Percentiles rank a stretch among this genome's conserved stretches.
These are phyloP conservation scores for Mesochorus sp. DNA, from an alignment of 2,888 invertebrate genomes.

Conservation along the genomic window DNA sequence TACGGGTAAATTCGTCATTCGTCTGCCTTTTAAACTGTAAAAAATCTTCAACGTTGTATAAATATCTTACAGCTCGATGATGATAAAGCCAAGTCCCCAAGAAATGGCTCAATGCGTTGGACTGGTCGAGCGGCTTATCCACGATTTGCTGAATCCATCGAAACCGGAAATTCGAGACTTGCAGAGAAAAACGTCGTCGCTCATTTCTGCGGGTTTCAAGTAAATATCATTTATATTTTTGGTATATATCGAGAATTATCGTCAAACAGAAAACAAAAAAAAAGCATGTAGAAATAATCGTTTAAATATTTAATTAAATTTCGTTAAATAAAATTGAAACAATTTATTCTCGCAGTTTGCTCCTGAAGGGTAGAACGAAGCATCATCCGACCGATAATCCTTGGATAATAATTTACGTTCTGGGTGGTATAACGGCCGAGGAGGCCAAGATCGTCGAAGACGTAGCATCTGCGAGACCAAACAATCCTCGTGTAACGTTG, in stretches of 20 bases:
- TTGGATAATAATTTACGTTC: slow-evolving; percentile 85
- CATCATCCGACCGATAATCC: slow-evolving; percentile 86
- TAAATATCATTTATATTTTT: too few relatives aligned
- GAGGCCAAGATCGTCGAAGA: slow-evolving; percentile 84
- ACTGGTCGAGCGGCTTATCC: slow-evolving; percentile 85
- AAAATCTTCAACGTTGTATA: not conserved
- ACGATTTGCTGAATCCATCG: slow-evolving; percentile 84
- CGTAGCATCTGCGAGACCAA: slow-evolving; percentile 58
- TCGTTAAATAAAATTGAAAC: not conserved
- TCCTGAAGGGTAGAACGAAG: slow-evolving; percentile 83
- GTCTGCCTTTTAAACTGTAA: not conserved
- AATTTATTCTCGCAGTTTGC: slow-evolving; percentile 83
- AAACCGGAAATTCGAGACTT: slow-evolving; percentile 86
- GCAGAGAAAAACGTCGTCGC: slow-evolving; percentile 84
- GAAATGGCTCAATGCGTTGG: slow-evolving; percentile 83
- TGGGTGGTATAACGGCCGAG: slow-evolving; percentile 87
- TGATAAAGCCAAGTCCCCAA: slow-evolving; percentile 83
- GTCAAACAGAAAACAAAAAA: not conserved
- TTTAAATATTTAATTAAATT: not conserved
- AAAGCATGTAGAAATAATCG: not conserved
- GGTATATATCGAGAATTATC: too few relatives aligned
- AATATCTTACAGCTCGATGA: slow-evolving; percentile 79
- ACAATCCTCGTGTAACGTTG: slow-evolving; percentile 71
- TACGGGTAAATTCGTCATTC: slow-evolving; percentile 79
- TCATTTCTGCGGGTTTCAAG: slow-evolving; percentile 87